These are phyloP conservation scores for Sphenopsis melanotis DNA, from an alignment of 2,797 vertebrate species.

Conservation along the genomic window DNA sequence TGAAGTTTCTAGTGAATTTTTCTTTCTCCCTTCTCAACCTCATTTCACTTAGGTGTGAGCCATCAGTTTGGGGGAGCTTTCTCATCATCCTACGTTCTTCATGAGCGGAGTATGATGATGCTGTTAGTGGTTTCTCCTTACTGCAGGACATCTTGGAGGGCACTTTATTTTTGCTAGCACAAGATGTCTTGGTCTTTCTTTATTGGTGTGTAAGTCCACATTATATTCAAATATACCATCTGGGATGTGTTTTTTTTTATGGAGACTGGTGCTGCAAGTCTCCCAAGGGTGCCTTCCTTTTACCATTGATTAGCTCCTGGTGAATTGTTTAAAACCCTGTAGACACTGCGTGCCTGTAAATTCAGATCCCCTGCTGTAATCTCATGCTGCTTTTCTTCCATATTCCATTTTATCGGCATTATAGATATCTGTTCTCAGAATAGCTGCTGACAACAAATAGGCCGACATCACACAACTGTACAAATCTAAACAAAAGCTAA, in stretches of 20 bases:
- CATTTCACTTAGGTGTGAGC: neutral
- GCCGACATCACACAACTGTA: neutral
- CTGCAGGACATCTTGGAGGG: neutral
- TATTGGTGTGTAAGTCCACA: neutral
- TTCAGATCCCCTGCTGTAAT: neutral
- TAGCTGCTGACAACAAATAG: neutral
- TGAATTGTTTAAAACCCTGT: neutral
- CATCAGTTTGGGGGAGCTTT: neutral
- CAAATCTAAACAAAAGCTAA: neutral
- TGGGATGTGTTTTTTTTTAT: neutral
- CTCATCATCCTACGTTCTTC: neutral
- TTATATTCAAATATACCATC: neutral
- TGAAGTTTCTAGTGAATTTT: neutral
- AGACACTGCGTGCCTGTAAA: neutral
- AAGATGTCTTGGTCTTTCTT: neutral
- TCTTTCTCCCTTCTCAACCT: neutral
- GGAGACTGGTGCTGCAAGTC: neutral
- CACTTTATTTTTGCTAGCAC: neutral
- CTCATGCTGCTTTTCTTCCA: neutral
- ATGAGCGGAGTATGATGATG: neutral
- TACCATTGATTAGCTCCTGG: neutral
- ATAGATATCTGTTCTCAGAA: neutral
- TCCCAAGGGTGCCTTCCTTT: neutral
- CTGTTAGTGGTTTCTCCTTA: neutral
- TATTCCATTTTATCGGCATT: neutral